A percentile compares a stretch with the other conserved stretches of the same genome.
These are phyloP conservation scores for Ectropis grisescens DNA, from an alignment of 1,140 invertebrate species.

Conservation along the genomic window DNA sequence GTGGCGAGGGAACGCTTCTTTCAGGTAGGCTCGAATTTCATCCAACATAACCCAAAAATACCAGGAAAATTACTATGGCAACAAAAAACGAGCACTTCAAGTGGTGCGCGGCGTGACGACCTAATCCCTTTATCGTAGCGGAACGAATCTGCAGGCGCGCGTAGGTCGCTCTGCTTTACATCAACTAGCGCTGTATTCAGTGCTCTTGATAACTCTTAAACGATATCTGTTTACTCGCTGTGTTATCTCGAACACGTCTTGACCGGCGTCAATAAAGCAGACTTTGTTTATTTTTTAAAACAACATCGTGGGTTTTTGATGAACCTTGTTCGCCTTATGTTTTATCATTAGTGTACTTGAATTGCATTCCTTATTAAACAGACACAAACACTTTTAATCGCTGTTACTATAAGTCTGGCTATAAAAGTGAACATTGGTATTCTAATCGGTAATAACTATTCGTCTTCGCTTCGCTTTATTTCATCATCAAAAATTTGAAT, in stretches of 20 bases:
- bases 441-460: too few species aligned
- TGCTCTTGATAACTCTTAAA: conserved; percentile 29
- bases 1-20: conserved; percentile 57
- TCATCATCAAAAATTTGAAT: conserved; percentile 1
- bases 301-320: too few species aligned
- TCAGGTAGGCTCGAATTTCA: conserved; percentile 34
- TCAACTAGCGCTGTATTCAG: conserved; percentile 25
- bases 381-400: too few species aligned
- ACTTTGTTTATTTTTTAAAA: conserved; percentile 17
- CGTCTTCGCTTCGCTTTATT: too few species aligned
- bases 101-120: conserved; percentile 23
- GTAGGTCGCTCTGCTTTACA: conserved; percentile 37
- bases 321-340: too few species aligned
- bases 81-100: conserved; percentile 13
- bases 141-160: conserved; percentile 34
- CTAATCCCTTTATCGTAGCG: conserved; percentile 55
- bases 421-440: too few species aligned
- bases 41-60: too few species aligned
- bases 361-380: too few species aligned
- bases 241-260: conserved; percentile 28
- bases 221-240: conserved; percentile 21
- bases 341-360: too few species aligned
- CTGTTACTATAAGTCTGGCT: too few species aligned
- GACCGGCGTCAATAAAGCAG: conserved; percentile 30
- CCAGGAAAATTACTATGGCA: conserved; percentile 13